These are phyloP conservation scores for Argyresthia goedartella DNA, from an alignment of 2,888 invertebrate species.

Conservation along the genomic window DNA sequence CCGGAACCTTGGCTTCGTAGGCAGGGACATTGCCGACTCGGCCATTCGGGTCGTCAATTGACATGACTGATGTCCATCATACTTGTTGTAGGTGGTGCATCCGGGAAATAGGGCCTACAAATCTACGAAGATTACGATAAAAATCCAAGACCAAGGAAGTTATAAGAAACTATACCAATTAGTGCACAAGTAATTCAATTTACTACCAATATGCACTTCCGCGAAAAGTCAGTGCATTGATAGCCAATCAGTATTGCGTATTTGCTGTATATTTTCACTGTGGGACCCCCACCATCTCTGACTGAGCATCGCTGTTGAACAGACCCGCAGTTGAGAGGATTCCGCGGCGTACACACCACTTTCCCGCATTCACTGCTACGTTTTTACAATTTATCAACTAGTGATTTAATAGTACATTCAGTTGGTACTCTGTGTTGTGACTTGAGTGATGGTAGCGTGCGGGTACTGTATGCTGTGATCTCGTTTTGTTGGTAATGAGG, in stretches of 20 bases:
- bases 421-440: constrained; percentile 32
- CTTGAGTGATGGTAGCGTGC: constrained; percentile 57
- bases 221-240: no score
- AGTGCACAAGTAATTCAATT: no score
- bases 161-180: no score
- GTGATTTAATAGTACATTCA: neutral
- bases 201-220: no score
- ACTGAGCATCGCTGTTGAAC: neutral
- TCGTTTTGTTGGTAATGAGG: constrained; percentile 27
- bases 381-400: neutral
- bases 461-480: constrained; percentile 30
- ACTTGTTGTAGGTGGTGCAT: no score
- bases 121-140: no score
- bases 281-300: neutral
- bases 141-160: no score
- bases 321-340: neutral
- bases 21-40: no score
- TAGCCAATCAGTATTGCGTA: neutral
- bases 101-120: no score
- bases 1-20: no score
- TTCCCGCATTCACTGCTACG: neutral
- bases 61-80: no score
- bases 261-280: neutral
- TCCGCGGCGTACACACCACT: neutral
- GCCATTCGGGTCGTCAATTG: no score